phyloP scores from a whole-genome alignment of 1,140 invertebrate species.

The Diabrotica undecimpunctata region DNA sequence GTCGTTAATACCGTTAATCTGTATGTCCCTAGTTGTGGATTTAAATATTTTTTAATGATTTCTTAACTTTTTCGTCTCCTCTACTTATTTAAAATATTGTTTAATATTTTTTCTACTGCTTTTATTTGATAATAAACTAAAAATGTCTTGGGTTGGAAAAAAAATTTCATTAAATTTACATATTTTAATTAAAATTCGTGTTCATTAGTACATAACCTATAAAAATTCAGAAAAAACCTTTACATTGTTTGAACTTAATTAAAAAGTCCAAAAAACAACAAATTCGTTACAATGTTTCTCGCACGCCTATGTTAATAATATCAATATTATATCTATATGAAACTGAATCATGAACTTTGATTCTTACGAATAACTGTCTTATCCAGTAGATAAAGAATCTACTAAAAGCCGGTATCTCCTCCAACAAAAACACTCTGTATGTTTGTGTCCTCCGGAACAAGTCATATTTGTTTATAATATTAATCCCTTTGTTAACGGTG shows the following conservation, averaged over 20 bases:
- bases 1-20: too few species aligned
- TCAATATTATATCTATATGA: conserved; percentile 4
- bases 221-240: neutral
- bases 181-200: too few species aligned
- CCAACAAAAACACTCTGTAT: conserved; percentile 5
- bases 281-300: neutral
- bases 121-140: too few species aligned
- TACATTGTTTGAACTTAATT: neutral
- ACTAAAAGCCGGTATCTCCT: conserved; percentile 5
- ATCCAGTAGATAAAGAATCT: conserved; percentile 16
- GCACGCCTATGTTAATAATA: conserved; percentile 5
- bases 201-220: neutral
- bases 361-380: conserved; percentile 11
- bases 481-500: neutral
- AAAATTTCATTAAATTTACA: too few species aligned
- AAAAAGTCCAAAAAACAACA: neutral
- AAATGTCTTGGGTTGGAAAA: too few species aligned
- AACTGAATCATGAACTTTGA: conserved; percentile 20
- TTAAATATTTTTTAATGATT: too few species aligned
- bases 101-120: too few species aligned
- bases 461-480: neutral
- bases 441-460: neutral
- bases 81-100: too few species aligned
- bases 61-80: too few species aligned
- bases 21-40: too few species aligned